Base-by-base conservation (phyloP, 2,113 vertebrate genomes). In the Ictalurus punctatus region DNA sequence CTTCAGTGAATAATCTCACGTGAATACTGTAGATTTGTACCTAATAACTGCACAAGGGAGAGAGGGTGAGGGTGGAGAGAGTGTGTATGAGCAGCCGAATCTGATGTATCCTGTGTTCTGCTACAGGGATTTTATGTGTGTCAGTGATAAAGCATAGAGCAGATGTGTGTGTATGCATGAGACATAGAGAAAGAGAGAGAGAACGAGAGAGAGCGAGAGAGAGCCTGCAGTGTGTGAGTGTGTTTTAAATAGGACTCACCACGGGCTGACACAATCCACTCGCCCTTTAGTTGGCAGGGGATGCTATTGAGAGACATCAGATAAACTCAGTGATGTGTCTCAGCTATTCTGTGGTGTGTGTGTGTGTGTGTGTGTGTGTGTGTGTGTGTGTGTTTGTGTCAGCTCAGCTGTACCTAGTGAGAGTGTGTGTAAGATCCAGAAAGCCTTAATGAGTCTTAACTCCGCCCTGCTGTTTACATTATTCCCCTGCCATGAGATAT, bases 171-270 rank as follows among this genome's bases (percentile, higher is more conserved):
- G 30, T 27, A 4, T 34, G 21, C 52, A 40, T 48, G 7, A 12
- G 21, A 34, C 0, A 34, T 34, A 34, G 34, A 34, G 34, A 34
- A 8, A 48, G 48, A 80, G 86, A 61, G n/a, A 48, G 59, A 5
- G 40, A 30, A 16, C 52, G 37, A 48, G 59, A 17, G 2, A 69
- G 30, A 17, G 40, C 56, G n/a, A 34, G 63, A 8, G n/a, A 27
- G 27, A 58, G 8, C 58, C 14, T 61, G 52, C 79, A 48, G 40
- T 67, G 83, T 48, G 37, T 17, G 61, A 84, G 61, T 84, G 83
- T 84, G 25, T 88, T 88, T 83, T 88, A 83, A 88, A 88, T 74
- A 79, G 52, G 30, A 69, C 76, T 89, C 76, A 25, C 54, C 25
- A 17, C 25, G 1, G 40, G 34, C 61, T 65, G 8, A 79, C 63